phyloP scores from a whole-genome alignment of 2,113 vertebrate genomes.

The Ctenomys sociabilis region DNA sequence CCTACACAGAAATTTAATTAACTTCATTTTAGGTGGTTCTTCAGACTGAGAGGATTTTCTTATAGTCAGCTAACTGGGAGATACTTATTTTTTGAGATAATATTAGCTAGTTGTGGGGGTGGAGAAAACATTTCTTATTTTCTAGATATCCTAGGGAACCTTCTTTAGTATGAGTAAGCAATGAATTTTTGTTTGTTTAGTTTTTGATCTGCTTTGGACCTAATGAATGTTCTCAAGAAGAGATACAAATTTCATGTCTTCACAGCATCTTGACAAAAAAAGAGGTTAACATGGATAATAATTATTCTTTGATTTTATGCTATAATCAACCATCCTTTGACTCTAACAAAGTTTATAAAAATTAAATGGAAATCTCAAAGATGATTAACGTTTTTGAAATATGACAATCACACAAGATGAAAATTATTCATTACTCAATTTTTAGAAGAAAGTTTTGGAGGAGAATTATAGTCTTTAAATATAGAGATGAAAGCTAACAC shows the following conservation, averaged over 20 bases:
- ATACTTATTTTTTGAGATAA: background rate
- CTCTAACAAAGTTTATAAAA: background rate
- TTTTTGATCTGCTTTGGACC: background rate
- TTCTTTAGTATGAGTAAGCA: background rate
- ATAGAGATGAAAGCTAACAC: background rate
- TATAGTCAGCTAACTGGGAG: background rate
- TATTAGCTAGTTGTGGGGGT: background rate
- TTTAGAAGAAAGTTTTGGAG: background rate
- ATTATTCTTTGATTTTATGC: background rate
- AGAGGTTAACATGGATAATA: background rate
- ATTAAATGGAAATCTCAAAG: background rate
- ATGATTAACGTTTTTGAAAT: slow-evolving; percentile 56
- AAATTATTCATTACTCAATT: slow-evolving; percentile 32
- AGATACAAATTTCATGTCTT: background rate
- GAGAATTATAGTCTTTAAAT: background rate
- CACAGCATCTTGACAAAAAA: background rate
- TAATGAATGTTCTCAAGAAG: background rate
- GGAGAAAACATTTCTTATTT: background rate
- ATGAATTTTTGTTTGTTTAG: background rate
- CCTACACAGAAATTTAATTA: background rate
- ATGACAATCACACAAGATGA: slow-evolving; percentile 15
- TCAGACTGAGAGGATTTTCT: background rate
- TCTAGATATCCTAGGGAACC: background rate
- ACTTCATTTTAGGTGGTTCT: background rate
- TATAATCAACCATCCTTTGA: background rate